Base-by-base conservation (phyloP, 2,113 vertebrate genomes). In the Ginglymostoma cirratum region DNA sequence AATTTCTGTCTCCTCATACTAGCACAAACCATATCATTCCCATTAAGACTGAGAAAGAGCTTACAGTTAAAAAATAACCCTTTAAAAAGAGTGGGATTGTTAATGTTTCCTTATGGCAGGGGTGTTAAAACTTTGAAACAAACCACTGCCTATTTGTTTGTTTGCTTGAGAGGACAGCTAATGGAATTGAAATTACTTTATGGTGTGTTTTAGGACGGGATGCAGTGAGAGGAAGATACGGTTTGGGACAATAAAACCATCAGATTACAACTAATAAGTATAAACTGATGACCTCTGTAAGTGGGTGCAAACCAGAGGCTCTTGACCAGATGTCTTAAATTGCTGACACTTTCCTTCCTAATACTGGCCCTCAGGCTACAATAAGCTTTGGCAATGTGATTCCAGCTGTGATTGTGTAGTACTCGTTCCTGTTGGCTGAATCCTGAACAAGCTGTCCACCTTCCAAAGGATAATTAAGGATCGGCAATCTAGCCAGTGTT, bases 101-200 rank as follows among this genome's bases (percentile, higher is more conserved):
- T 95, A 93, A 95, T 69, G 52, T 48, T 72, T 70, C 72, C 72
- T 76, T 72, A 95, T 34, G 38, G 66, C 69, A 67, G 69, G 66
- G 38, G 4, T 76, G 94, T 34, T 76, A 69, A 45, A 70, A 70
- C 72, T 95, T 61, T 95, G 72, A 72, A 95, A 95, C 94, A 95
- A 72, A 48, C 24, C 94, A 70, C 27, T 27, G 92, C 69, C 94
- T 95, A 52, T 45, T 95, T 95, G 69, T 95, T 95, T 95, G 94
- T 72, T 95, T 95, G 94, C 72, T 95, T 52, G 66, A 95, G 94
- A 76, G 67, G 94, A 6, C 23, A 95, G 89, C 94, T 95, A 95
- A 95, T 95, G 94, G 94, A 95, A 95, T 95, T 95, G 94, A 70
- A 95, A 95, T 95, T 70, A 76, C 94, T 95, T 95, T 70, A 95